phyloP scores from a whole-genome alignment of 1,140 invertebrate genomes.

The Drosophila arizonae region DNA sequence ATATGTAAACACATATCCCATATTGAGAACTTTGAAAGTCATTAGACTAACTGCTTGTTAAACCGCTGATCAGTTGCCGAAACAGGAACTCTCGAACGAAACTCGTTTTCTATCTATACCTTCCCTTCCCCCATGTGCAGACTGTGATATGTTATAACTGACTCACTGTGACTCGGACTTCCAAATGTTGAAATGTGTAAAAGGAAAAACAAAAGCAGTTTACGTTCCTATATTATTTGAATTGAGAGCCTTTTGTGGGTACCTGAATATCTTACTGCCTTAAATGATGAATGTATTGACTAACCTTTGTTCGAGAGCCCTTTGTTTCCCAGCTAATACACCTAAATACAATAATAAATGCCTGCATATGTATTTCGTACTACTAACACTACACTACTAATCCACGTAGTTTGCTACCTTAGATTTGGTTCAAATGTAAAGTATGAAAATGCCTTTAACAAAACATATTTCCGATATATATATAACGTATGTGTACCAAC shows the following conservation, averaged over 20 bases:
- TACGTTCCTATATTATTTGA: slow-evolving; percentile 38
- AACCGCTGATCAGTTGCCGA: slow-evolving; percentile 15
- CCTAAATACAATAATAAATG: slow-evolving; percentile 7
- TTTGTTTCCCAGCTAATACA: slow-evolving; percentile 22
- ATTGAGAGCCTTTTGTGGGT: slow-evolving; percentile 15
- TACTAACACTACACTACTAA: slow-evolving; percentile 35
- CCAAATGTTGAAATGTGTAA: slow-evolving; percentile 31
- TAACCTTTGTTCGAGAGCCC: slow-evolving; percentile 3
- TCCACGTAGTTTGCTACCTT: slow-evolving; percentile 23
- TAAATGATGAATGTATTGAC: slow-evolving; percentile 6
- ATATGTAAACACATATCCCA: slow-evolving; percentile 36
- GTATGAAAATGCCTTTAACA: slow-evolving; percentile 14
- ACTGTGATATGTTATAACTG: slow-evolving; percentile 61
- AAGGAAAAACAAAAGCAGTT: neutral
- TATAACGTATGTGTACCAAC: slow-evolving; percentile 15
- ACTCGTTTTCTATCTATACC: slow-evolving; percentile 9
- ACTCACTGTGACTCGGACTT: slow-evolving; percentile 48
- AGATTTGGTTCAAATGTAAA: slow-evolving; percentile 39
- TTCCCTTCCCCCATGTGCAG: slow-evolving; percentile 10
- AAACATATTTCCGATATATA: slow-evolving; percentile 8
- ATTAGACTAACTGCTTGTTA: slow-evolving; percentile 31
- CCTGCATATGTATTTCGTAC: slow-evolving; percentile 4
- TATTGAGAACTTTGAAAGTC: neutral
- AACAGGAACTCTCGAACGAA: slow-evolving; percentile 17
- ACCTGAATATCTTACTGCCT: slow-evolving; percentile 39